A percentile compares a stretch with the other conserved stretches of the same genome.
Evolutionary conservation across 2,113 vertebrate genomes (phyloP).

Genomic region (Himantopus leucocephalus): DNA sequence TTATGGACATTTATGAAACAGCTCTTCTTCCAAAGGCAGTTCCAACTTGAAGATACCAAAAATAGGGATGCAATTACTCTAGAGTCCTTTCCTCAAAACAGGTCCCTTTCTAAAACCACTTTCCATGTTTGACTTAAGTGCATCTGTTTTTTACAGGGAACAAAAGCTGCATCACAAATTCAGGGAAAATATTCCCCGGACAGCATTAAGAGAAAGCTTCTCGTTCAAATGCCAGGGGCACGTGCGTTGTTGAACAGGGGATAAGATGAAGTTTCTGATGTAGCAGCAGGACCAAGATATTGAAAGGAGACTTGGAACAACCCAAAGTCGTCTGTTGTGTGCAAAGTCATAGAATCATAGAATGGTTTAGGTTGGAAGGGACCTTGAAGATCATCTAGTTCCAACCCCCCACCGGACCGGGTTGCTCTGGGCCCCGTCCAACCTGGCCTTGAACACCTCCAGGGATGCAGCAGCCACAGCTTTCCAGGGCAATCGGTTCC

Average conservation of each 20-base stretch:
- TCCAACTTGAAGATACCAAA: neutral
- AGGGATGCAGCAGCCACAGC: neutral
- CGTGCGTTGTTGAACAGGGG: neutral
- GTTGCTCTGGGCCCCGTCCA: neutral
- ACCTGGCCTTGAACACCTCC: neutral
- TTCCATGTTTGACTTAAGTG: neutral
- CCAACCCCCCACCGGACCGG: too few relatives aligned
- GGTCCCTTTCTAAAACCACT: neutral
- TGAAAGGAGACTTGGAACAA: neutral
- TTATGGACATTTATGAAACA: neutral
- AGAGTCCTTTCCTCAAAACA: neutral
- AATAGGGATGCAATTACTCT: neutral
- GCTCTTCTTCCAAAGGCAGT: neutral
- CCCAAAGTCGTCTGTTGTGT: too few relatives aligned
- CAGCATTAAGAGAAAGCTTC: neutral
- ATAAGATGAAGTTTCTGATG: neutral
- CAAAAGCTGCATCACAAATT: neutral
- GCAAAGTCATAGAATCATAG: neutral
- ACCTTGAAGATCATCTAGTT: neutral
- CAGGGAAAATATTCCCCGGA: neutral
- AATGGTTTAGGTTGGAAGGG: neutral
- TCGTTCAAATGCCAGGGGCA: neutral
- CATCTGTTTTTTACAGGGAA: neutral
- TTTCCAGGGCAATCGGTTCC: neutral
- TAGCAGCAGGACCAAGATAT: neutral